Percentiles rank a stretch among this genome's conserved stretches.
Evolutionary conservation across 1,140 invertebrate species (phyloP).

Genomic region (Cylas formicarius): DNA sequence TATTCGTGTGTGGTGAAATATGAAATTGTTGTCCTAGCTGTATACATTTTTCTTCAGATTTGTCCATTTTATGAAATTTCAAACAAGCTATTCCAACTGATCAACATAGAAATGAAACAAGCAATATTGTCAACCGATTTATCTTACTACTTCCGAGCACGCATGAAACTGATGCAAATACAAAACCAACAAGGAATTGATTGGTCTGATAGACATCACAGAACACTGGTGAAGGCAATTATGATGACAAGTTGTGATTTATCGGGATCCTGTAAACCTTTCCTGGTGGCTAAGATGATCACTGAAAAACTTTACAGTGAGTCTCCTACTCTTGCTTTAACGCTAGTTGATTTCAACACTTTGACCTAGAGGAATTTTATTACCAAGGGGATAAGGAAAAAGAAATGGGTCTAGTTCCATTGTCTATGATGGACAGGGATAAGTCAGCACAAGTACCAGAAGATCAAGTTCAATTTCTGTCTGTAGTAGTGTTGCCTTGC

Average conservation of each 20-base stretch:
- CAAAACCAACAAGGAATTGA: conserved; percentile 42
- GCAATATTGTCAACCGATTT: conserved; percentile 51
- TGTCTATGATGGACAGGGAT: conserved; percentile 51
- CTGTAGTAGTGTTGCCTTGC: conserved; percentile 48
- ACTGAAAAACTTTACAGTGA: conserved; percentile 32
- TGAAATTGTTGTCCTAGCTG: background rate
- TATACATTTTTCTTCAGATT: conserved; percentile 14
- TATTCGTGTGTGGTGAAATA: too few relatives aligned
- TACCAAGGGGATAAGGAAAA: conserved; percentile 49
- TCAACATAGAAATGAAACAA: conserved; percentile 45
- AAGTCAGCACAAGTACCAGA: conserved; percentile 46
- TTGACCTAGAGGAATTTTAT: conserved; percentile 35
- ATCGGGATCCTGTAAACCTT: conserved; percentile 50
- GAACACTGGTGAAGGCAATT: conserved; percentile 46
- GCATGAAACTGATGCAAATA: conserved; percentile 44
- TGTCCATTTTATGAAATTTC: conserved; percentile 25
- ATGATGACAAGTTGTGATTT: conserved; percentile 53
- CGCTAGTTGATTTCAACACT: background rate
- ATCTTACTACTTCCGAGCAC: conserved; percentile 46
- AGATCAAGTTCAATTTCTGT: conserved; percentile 52
- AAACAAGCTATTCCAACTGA: conserved; percentile 13
- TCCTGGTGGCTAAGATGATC: conserved; percentile 45
- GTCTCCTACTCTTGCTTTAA: background rate
- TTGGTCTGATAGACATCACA: conserved; percentile 42
- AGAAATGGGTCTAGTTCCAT: conserved; percentile 46